Evolutionary conservation across 2,888 invertebrate genomes (phyloP).

Genomic region (Diadromus collaris): DNA sequence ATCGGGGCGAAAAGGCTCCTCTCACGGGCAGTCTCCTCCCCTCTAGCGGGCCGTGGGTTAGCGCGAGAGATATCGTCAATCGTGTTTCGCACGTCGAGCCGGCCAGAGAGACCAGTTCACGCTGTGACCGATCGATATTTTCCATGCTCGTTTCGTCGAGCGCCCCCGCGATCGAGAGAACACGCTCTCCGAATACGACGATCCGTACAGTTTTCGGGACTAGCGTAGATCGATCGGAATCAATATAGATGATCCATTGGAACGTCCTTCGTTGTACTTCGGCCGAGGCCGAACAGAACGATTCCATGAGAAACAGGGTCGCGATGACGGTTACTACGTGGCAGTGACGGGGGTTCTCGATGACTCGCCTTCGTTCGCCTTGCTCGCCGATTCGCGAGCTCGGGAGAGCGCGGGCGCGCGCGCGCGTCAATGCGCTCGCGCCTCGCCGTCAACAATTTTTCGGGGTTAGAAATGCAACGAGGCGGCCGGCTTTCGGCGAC

Average conservation of each 20-base stretch:
- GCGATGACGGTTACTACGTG: slow-evolving; percentile 60
- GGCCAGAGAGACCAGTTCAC: slow-evolving; percentile 34
- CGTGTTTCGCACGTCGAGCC: slow-evolving; percentile 57
- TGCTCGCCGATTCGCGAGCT: slow-evolving; percentile 31
- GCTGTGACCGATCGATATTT: slow-evolving; percentile 56
- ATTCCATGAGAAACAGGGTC: slow-evolving; percentile 45
- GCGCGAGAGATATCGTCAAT: slow-evolving; percentile 56
- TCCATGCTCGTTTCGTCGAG: slow-evolving; percentile 37
- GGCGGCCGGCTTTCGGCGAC: slow-evolving; percentile 52
- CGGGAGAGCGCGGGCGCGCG: slow-evolving; percentile 24
- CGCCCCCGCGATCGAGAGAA: slow-evolving; percentile 53
- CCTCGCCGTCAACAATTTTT: slow-evolving; percentile 59
- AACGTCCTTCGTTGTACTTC: slow-evolving; percentile 33
- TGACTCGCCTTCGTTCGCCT: slow-evolving; percentile 18
- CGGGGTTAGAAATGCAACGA: slow-evolving; percentile 65
- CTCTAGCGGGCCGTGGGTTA: background rate
- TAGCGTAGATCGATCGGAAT: slow-evolving; percentile 23
- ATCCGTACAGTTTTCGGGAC: slow-evolving; percentile 46
- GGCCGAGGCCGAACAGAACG: slow-evolving; percentile 26
- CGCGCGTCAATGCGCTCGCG: slow-evolving; percentile 4
- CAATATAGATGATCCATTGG: background rate
- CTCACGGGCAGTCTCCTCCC: slow-evolving; percentile 31
- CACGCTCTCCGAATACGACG: slow-evolving; percentile 43
- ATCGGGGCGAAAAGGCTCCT: slow-evolving; percentile 11
- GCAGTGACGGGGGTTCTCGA: slow-evolving; percentile 48